Conservation (phyloP, 2,113 vertebrate genomes). For the Mohoua ochrocephala region DNA sequence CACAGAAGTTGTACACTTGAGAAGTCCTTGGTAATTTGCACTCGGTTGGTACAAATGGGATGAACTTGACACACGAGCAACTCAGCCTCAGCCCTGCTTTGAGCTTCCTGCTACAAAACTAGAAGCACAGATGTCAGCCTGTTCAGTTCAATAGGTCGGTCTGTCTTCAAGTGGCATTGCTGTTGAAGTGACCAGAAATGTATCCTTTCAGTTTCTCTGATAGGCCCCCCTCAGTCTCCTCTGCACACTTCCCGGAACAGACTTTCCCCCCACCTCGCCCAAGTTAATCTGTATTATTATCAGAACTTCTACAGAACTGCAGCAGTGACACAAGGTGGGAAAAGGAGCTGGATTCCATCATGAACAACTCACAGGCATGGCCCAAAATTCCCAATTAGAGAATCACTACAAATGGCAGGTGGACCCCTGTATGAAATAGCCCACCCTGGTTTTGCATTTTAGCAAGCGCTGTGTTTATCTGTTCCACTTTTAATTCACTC, state of each 20-base stretch:
- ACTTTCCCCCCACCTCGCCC: not conserved
- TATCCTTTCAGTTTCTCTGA: not conserved
- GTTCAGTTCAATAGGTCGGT: not conserved
- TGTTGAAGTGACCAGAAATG: not conserved
- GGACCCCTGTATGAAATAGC: not conserved
- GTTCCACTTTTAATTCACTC: not conserved
- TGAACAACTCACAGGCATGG: not conserved
- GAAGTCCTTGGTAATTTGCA: not conserved
- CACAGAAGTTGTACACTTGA: not conserved
- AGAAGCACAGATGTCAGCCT: not conserved
- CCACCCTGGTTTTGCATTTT: not conserved
- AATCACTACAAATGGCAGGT: not conserved
- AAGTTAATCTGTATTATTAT: not conserved
- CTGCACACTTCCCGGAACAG: not conserved
- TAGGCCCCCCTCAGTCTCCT: not conserved
- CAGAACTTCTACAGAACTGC: not conserved
- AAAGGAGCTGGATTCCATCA: not conserved
- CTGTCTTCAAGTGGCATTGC: not conserved
- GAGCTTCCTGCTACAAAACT: not conserved
- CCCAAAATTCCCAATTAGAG: not conserved
- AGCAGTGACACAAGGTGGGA: not conserved
- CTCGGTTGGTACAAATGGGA: accelerated
- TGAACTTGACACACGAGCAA: not conserved
- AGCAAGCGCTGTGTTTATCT: not conserved
- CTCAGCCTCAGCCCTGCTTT: not conserved